Conservation (phyloP, 2,888 invertebrate species). For the Lacanobia oleracea region DNA sequence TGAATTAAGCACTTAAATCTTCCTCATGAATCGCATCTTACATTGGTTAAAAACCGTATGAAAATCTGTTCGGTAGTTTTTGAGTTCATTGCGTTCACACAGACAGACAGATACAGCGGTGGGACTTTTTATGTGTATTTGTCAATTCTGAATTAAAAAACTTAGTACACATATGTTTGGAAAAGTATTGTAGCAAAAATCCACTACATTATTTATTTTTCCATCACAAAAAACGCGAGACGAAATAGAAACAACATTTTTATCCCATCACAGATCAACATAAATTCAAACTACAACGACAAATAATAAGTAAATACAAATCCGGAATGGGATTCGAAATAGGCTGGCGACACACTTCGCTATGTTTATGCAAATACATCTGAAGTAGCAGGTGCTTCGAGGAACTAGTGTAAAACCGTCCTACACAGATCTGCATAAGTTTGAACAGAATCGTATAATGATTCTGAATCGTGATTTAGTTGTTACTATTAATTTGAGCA, state of each 20-base stretch:
- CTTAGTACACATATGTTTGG: neutral
- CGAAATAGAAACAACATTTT: slow-evolving; percentile 28
- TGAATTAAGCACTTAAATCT: no score
- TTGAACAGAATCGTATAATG: slow-evolving; percentile 63
- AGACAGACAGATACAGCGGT: no score
- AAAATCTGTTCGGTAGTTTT: no score
- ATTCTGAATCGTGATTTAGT: slow-evolving; percentile 62
- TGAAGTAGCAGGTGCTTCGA: slow-evolving; percentile 59
- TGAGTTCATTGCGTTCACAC: no score
- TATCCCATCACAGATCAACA: slow-evolving; percentile 44
- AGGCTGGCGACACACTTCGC: slow-evolving; percentile 55
- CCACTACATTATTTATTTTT: slow-evolving; percentile 18
- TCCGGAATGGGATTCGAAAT: slow-evolving; percentile 48
- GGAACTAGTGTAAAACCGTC: slow-evolving; percentile 59
- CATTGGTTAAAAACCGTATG: no score
- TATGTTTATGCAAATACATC: slow-evolving; percentile 62
- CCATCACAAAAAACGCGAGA: slow-evolving; percentile 14
- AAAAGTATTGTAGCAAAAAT: neutral
- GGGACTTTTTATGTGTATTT: neutral
- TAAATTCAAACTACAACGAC: slow-evolving; percentile 45
- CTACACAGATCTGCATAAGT: slow-evolving; percentile 68
- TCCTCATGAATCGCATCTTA: no score
- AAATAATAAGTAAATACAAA: slow-evolving; percentile 61
- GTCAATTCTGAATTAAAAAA: neutral
- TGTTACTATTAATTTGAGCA: slow-evolving; percentile 60